Conservation (phyloP, 2,888 invertebrate genomes). For the Philaethria dido region DNA sequence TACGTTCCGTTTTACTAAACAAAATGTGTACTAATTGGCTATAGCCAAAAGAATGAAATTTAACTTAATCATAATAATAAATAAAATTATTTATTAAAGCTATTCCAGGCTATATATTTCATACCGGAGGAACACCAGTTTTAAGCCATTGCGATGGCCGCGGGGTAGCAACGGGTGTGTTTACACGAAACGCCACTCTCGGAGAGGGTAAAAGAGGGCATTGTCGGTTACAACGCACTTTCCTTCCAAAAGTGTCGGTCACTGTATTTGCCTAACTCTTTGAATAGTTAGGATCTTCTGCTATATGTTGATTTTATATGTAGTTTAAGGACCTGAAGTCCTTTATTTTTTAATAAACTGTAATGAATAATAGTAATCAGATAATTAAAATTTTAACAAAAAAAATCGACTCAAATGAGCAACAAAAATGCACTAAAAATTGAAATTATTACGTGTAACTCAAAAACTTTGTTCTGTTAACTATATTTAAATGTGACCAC, state of each 20-base stretch:
- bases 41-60: no score
- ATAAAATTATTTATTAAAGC: no score
- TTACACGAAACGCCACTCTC: conserved; percentile 59
- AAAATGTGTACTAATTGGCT: no score
- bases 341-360: no score
- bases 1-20: no score
- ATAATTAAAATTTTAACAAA: no score
- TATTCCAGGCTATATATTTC: neutral
- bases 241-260: conserved; percentile 34
- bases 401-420: no score
- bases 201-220: conserved; percentile 30
- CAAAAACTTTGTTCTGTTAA: no score
- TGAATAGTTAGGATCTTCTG: conserved; percentile 9
- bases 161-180: conserved; percentile 51
- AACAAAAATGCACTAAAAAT: no score
- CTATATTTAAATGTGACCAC: neutral
- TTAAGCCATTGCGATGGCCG: conserved; percentile 52
- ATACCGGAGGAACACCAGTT: conserved; percentile 11
- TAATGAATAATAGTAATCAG: no score
- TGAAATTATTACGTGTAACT: no score
- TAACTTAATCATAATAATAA: no score
- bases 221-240: conserved; percentile 31
- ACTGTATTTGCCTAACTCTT: conserved; percentile 28
- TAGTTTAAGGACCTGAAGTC: neutral
- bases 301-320: neutral